A percentile compares a stretch with the other conserved stretches of the same genome.
These are phyloP conservation scores for Tiaroga cobitis DNA, from an alignment of 2,797 vertebrate species.

Conservation along the genomic window DNA sequence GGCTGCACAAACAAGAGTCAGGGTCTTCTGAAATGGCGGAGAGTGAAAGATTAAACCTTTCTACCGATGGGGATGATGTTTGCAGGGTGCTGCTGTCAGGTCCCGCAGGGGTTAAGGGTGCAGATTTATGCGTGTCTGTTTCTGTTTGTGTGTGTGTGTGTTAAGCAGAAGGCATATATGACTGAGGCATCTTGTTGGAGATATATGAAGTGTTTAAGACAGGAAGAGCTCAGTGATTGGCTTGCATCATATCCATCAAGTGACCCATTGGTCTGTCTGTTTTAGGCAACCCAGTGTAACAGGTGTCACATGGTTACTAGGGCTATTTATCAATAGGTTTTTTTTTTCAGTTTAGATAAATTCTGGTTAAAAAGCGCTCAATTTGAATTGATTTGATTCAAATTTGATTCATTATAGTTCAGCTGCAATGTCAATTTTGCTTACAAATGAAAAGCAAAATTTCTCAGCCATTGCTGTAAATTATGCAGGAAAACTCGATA, in stretches of 20 bases:
- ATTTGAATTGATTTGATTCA: constrained; percentile 2
- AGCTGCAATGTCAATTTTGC: background rate
- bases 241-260: constrained; percentile 32
- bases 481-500: background rate
- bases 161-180: constrained; percentile 35
- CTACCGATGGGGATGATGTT: constrained; percentile 72
- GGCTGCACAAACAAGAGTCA: constrained; percentile 78
- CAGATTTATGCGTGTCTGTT: constrained; percentile 30
- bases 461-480: background rate
- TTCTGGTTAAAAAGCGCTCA: background rate
- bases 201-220: constrained; percentile 61
- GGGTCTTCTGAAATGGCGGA: constrained; percentile 79
- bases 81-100: constrained; percentile 76
- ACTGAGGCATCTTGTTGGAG: constrained; percentile 55
- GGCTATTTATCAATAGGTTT: background rate
- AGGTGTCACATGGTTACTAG: constrained; percentile 25
- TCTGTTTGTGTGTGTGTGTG: constrained; percentile 21
- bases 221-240: constrained; percentile 56
- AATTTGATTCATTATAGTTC: background rate
- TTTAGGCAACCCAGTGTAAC: constrained; percentile 16
- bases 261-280: constrained; percentile 22
- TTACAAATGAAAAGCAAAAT: background rate
- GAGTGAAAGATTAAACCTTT: constrained; percentile 82
- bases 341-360: background rate
- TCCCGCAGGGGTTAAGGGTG: constrained; percentile 61